Evolutionary conservation across 2,113 vertebrate genomes (phyloP), one percentile per base, ranked within the genome.

Genomic region (Neofelis nebulosa): DNA sequence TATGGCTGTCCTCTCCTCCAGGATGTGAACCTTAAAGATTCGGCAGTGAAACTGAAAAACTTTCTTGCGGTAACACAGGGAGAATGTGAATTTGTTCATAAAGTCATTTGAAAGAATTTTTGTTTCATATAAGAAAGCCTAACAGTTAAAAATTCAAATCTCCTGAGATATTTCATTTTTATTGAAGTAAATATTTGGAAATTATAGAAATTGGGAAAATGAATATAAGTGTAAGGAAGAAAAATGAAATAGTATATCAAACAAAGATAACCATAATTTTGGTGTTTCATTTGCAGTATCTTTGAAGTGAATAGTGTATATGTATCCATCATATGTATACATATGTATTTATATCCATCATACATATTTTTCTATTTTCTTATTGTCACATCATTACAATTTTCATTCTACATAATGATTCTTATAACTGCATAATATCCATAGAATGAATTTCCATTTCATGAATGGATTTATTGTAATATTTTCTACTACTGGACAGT

Each of bases 241-340:
- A 80, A 96, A 88, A 41, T 69, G 1, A 84, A 91, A 81, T 55
- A 65, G 10, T 50, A 41, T 33, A 65, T 11, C 7, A 41, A 45
- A 83, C 29, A 74, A 66, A 94, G 52, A 33, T 65, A 86, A 66
- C 9, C 82, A 45, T 95, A 95, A 55, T 94, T 92, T 90, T 85
- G 12, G 1, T 29, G 41, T 83, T 92, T 89, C 21, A 48, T 71
- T 95, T 84, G 66, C 50, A 93, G 15, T 36, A 38, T 63, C 11
- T 82, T 91, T 92, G 36, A 15, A 86, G 89, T 78, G 66, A 80
- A 78, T 36, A 81, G 10, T 66, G 0, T 55, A 3, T 65, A 1
- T 66, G 0, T 86, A 48, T 85, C 52, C 29, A 55, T 61, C 8
- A 89, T 38, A 5, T 19, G 21, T 52, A 21, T 41, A 31, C 27